Conservation (phyloP, 2,888 invertebrate species). For the Melipona beecheii region DNA sequence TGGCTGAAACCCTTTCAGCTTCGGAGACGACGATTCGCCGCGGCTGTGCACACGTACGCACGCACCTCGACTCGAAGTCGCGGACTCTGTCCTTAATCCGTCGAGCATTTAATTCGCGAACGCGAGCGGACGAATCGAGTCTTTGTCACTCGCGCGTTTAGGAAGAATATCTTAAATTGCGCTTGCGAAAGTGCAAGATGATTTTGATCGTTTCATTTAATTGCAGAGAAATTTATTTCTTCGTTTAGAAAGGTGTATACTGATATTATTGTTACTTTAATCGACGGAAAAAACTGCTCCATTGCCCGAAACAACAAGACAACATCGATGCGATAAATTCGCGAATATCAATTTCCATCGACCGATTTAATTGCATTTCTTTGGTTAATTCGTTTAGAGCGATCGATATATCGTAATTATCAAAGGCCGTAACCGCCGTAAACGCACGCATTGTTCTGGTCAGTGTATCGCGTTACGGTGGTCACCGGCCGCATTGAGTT, state of each 20-base stretch:
- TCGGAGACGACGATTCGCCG: neutral
- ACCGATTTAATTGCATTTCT: conserved; percentile 7
- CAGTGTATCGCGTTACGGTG: conserved; percentile 62
- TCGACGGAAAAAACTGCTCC: neutral
- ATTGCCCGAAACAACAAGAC: neutral
- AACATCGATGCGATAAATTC: neutral
- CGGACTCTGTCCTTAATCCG: neutral
- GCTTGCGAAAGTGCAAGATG: too few relatives aligned
- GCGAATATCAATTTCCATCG: conserved; percentile 2
- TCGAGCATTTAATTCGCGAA: neutral
- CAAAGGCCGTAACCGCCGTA: conserved; percentile 68
- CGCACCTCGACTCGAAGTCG: neutral
- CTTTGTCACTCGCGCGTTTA: neutral
- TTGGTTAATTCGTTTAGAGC: conserved; percentile 34
- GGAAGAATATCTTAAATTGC: neutral
- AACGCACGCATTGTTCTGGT: conserved; percentile 73
- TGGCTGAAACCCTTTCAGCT: neutral
- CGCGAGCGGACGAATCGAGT: neutral
- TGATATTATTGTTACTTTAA: neutral
- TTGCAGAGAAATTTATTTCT: too few relatives aligned
- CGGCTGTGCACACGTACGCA: neutral
- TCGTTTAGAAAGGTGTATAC: too few relatives aligned
- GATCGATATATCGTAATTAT: conserved; percentile 71
- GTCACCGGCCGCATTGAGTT: conserved; percentile 54
- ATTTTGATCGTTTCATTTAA: too few relatives aligned